Evolutionary conservation across 1,140 invertebrate species (phyloP).

Genomic region (Aphaenogaster ashmeadi): DNA sequence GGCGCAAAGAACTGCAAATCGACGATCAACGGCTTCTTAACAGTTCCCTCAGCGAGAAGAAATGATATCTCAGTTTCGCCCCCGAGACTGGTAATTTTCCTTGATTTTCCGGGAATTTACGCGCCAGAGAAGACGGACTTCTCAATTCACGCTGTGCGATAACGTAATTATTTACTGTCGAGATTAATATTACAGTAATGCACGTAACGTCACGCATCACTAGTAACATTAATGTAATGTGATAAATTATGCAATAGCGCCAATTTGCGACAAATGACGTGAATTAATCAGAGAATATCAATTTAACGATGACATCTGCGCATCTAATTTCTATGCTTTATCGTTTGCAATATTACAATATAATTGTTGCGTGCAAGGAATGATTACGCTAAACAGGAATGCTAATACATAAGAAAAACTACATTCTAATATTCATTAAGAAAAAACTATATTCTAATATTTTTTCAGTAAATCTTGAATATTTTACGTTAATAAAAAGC

Average conservation of each 20-base stretch:
- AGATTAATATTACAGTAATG: slow-evolving; percentile 10
- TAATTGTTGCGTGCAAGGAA: neutral
- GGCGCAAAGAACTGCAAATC: neutral
- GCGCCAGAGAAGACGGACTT: neutral
- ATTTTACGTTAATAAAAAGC: neutral
- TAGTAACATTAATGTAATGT: slow-evolving; percentile 13
- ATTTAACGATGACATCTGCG: neutral
- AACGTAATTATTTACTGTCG: slow-evolving; percentile 25
- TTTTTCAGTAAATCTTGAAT: neutral
- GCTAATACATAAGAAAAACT: neutral
- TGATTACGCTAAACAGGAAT: slow-evolving; percentile 5
- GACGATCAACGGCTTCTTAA: slow-evolving; percentile 20
- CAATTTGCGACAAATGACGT: slow-evolving; percentile 20
- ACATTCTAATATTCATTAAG: neutral
- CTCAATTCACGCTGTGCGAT: neutral
- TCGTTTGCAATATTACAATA: neutral
- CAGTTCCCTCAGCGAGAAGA: neutral
- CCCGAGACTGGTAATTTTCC: slow-evolving; percentile 17
- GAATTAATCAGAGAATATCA: slow-evolving; percentile 36
- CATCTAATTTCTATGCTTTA: slow-evolving; percentile 16
- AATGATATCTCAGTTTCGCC: slow-evolving; percentile 10
- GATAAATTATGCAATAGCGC: slow-evolving; percentile 15
- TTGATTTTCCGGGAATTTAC: slow-evolving; percentile 19
- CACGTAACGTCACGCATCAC: slow-evolving; percentile 22
- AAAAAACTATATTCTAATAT: neutral